Percentiles rank a stretch among this genome's conserved stretches.
Conservation (phyloP, 1,140 invertebrate species). For the Drosophila funebris region DNA sequence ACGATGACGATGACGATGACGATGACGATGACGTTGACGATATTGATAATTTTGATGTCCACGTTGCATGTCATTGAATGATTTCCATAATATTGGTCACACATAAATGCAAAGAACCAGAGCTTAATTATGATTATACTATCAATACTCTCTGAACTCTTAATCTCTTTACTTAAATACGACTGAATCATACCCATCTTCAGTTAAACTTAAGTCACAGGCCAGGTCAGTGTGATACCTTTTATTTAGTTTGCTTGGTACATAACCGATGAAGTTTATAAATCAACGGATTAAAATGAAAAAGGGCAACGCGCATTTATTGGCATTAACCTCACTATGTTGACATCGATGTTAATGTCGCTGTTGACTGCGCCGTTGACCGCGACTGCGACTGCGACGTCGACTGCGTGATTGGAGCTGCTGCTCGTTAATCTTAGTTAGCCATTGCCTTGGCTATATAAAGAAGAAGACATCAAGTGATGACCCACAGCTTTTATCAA, state of each 20-base stretch:
- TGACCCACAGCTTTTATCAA: not conserved
- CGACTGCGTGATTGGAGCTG: constrained; percentile 15
- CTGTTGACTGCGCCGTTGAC: constrained; percentile 20
- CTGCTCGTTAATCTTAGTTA: constrained; percentile 75
- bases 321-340: constrained; percentile 59
- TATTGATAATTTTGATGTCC: not conserved
- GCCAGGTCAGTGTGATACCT: not conserved
- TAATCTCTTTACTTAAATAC: not conserved
- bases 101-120: not conserved
- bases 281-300: constrained; percentile 64
- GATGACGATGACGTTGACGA: constrained; percentile 10
- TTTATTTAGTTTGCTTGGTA: not conserved
- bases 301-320: constrained; percentile 55
- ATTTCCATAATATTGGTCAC: not conserved
- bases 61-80: constrained; percentile 12
- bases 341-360: constrained; percentile 22
- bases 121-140: not conserved
- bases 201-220: not conserved
- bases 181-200: not conserved
- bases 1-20: too few species aligned
- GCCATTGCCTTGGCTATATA: constrained; percentile 35
- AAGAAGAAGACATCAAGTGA: constrained; percentile 10
- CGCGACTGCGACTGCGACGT: constrained; percentile 23
- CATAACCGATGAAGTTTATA: constrained; percentile 50
- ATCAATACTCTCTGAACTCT: too few species aligned